Base-by-base conservation (phyloP, 2,888 invertebrate species). In the Hedychridium roseum region DNA sequence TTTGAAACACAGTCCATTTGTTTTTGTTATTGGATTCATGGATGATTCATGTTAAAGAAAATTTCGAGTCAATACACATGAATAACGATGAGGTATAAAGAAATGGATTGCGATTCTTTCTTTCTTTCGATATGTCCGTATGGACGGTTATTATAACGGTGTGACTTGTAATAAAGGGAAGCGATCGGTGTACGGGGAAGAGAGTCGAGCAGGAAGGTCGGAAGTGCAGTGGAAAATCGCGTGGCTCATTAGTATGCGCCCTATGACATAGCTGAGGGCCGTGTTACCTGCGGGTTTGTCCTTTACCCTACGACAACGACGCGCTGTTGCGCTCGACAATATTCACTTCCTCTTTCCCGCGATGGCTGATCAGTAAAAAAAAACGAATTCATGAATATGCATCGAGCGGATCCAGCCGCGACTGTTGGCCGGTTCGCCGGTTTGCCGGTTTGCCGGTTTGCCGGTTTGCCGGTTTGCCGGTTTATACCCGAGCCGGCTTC, bases 321-420 rank as follows among this genome's bases (percentile, higher is more conserved):
- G 41, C 12, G 40, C 39, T 58, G 62, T 54, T 49, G 66, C 66
- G 68, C 68, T 65, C 68, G 64, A 68, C 68, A 68, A 68, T 66
- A 74, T 68, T 67, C 68, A 68, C 71, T 75, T 74, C 72, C 72
- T 72, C 68, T 74, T 70, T 70, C 73, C 70, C 70, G 71, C 70
- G 70, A 76, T 74, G 71, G 69, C 66, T 70, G 73, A 76, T 74
- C 73, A 72, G 70, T 68, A 62, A 66, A 52, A 56, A 46, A 49
- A 38, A 37, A 23, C 48, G 6, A 30, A 64, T 62, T 73, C 72
- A 77, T 75, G 74, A 77, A 76, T 76, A 77, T 77, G 70, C 73
- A 77, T 76, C 43, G 44, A 38, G 50, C 45, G 47, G 48, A 53
- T 38, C 51, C 59, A 46, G 50, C 44, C 46, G 57, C 60, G 60